These are phyloP conservation scores for Danio jaintianensis DNA, from an alignment of 2,797 vertebrate species.

Conservation along the genomic window DNA sequence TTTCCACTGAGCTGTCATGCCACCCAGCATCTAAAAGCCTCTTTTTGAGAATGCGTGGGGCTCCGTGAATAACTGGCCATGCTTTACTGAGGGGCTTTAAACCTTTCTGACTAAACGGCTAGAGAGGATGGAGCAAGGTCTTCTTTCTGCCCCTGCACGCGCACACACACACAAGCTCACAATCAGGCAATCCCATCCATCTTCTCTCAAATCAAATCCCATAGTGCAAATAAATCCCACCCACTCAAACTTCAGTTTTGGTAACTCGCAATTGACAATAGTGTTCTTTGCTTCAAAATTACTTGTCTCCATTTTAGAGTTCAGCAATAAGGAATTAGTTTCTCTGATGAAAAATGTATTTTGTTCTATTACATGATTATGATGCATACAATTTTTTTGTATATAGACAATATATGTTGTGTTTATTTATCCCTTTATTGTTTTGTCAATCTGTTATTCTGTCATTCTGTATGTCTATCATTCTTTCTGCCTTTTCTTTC, in stretches of 20 bases:
- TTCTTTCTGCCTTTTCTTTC: no score
- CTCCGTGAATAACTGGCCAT: conserved; percentile 70
- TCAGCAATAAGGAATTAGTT: no score
- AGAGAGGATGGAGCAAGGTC: neutral
- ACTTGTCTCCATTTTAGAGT: neutral
- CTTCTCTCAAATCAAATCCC: neutral
- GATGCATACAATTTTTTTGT: neutral
- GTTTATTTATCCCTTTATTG: no score
- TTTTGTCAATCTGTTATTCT: no score
- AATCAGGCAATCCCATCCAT: neutral
- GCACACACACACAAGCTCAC: neutral
- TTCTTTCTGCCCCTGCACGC: neutral
- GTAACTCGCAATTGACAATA: neutral
- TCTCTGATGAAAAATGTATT: no score
- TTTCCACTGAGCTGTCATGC: conserved; percentile 72
- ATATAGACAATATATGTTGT: neutral
- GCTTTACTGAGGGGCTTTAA: conserved; percentile 65
- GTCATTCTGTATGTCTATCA: no score
- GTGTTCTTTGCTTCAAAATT: neutral
- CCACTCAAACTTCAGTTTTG: neutral
- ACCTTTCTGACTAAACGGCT: conserved; percentile 60
- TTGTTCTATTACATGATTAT: neutral
- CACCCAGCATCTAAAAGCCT: conserved; percentile 75
- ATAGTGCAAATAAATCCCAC: neutral
- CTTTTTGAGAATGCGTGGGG: conserved; percentile 70